phyloP scores from a whole-genome alignment of 2,797 vertebrate species.

The Danio tinwini region DNA sequence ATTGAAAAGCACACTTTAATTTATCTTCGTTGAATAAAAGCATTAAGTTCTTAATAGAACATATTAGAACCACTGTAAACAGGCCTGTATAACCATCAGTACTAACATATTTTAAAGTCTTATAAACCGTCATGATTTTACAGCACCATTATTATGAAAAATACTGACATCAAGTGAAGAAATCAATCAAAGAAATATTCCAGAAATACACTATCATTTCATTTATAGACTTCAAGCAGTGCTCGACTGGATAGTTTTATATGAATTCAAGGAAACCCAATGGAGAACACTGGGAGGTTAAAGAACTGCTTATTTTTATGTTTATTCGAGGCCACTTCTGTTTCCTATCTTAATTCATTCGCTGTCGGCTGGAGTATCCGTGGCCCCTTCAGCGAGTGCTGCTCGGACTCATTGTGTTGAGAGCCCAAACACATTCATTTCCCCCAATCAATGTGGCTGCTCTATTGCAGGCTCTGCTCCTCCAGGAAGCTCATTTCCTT shows the following conservation, averaged over 20 bases:
- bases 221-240: background rate
- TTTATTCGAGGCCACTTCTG: slow-evolving; percentile 69
- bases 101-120: background rate
- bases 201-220: background rate
- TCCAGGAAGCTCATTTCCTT: slow-evolving; percentile 66
- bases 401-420: slow-evolving; percentile 62
- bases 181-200: background rate
- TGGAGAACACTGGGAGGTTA: slow-evolving; percentile 74
- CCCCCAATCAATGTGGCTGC: slow-evolving; percentile 64
- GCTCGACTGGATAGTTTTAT: background rate
- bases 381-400: slow-evolving; percentile 74
- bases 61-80: too few species aligned
- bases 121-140: background rate
- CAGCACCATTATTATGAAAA: background rate
- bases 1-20: too few species aligned
- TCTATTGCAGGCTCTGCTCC: slow-evolving; percentile 59
- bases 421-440: slow-evolving; percentile 67
- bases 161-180: too few species aligned
- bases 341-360: slow-evolving; percentile 71
- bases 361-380: slow-evolving; percentile 64
- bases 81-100: too few species aligned
- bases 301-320: slow-evolving; percentile 73
- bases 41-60: too few species aligned
- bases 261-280: slow-evolving; percentile 4
- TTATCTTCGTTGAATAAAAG: too few species aligned